Conservation (phyloP, 2,113 vertebrate genomes). For the Empidonax traillii region DNA sequence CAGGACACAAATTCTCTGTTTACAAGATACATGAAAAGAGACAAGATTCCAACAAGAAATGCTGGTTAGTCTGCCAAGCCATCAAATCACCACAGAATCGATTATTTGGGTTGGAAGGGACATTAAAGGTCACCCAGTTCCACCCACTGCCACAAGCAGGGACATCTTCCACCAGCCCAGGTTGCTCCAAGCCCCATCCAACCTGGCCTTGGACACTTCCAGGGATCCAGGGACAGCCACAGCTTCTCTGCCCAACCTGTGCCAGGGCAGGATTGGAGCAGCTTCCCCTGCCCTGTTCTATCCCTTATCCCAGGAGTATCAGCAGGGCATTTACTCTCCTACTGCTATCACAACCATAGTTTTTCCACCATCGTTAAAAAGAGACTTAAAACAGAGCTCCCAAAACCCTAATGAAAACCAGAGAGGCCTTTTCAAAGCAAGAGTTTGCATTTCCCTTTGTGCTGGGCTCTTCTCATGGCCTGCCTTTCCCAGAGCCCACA, state of each 20-base stretch:
- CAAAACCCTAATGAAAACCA: neutral
- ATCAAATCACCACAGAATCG: neutral
- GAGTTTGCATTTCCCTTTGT: neutral
- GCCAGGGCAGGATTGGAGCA: neutral
- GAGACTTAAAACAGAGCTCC: neutral
- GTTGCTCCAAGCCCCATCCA: fast-evolving
- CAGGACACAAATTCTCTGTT: neutral
- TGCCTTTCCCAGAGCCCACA: neutral
- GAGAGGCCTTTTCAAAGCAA: neutral
- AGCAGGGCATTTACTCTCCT: neutral
- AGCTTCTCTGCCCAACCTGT: too few relatives aligned
- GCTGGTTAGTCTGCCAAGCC: neutral
- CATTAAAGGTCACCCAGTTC: neutral
- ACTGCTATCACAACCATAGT: fast-evolving
- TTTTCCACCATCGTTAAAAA: neutral
- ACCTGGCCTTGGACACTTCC: fast-evolving
- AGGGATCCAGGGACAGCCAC: neutral
- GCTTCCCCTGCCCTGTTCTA: neutral
- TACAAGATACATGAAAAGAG: neutral
- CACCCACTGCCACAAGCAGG: neutral
- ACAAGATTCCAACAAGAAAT: neutral
- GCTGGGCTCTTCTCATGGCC: neutral
- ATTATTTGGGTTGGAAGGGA: neutral
- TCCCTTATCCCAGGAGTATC: fast-evolving
- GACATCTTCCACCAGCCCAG: fast-evolving